Percentiles rank a stretch among this genome's conserved stretches.
Conservation (phyloP, 2,797 vertebrate species). For the Lagocephalus sceleratus region DNA sequence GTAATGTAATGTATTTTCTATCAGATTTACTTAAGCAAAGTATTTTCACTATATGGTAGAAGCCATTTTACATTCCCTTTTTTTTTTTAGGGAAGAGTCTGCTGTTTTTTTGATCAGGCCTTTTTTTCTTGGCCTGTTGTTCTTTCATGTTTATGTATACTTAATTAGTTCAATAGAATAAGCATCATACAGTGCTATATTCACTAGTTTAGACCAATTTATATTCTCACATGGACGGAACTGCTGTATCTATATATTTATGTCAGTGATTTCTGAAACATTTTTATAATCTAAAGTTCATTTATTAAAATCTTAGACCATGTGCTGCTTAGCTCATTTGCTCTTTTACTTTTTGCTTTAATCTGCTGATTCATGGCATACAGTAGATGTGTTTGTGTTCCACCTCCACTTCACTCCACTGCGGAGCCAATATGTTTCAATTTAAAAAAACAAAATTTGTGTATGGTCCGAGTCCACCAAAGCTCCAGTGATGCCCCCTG, state of each 20-base stretch:
- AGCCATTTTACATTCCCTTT: slow-evolving; percentile 39
- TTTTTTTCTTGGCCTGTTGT: neutral
- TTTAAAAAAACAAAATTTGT: too few relatives aligned
- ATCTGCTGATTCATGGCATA: too few relatives aligned
- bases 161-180: slow-evolving; percentile 17
- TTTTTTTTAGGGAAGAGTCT: slow-evolving; percentile 21
- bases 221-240: neutral
- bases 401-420: too few relatives aligned
- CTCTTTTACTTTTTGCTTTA: neutral
- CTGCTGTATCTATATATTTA: neutral
- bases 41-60: neutral
- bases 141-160: slow-evolving; percentile 9
- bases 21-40: too few relatives aligned
- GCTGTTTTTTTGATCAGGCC: slow-evolving; percentile 5
- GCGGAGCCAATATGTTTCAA: too few relatives aligned
- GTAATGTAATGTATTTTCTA: too few relatives aligned
- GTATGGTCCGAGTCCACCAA: too few relatives aligned
- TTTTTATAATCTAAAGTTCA: neutral
- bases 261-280: neutral
- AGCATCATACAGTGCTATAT: slow-evolving; percentile 11
- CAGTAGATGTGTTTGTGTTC: too few relatives aligned
- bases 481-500: too few relatives aligned
- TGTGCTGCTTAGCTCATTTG: neutral
- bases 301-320: neutral
- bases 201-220: neutral